These are phyloP conservation scores for Limnephilus lunatus DNA, from an alignment of 2,888 invertebrate genomes.

Conservation along the genomic window DNA sequence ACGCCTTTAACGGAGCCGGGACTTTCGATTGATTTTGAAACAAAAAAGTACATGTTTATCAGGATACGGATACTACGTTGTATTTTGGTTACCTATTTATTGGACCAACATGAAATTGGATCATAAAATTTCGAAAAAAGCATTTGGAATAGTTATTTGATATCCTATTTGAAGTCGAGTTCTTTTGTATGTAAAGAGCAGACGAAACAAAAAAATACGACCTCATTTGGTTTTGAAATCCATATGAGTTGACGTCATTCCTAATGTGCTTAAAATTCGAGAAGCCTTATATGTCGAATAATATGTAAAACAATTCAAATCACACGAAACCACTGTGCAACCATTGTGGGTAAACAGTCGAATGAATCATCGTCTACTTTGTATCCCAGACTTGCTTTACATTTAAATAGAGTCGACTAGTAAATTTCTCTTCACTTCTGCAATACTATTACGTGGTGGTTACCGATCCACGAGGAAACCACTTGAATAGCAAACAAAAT, in stretches of 20 bases:
- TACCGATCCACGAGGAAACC: not conserved
- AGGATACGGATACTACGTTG: not conserved
- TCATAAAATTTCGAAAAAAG: not conserved
- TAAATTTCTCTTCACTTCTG: constrained; percentile 9
- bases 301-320: constrained; percentile 27
- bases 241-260: not conserved
- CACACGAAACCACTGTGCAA: constrained; percentile 22
- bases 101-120: not conserved
- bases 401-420: constrained; percentile 16
- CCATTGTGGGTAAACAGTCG: not conserved
- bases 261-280: constrained; percentile 24
- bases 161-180: no score
- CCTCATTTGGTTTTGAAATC: not conserved
- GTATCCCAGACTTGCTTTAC: constrained; percentile 25
- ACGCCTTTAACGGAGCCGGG: not conserved
- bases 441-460: not conserved
- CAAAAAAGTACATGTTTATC: not conserved
- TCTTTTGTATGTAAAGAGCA: not conserved
- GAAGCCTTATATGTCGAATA: constrained; percentile 31
- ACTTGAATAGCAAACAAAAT: not conserved
- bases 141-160: no score
- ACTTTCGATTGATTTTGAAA: not conserved
- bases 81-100: not conserved
- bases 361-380: constrained; percentile 21
- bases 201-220: not conserved